A percentile compares a stretch with the other conserved stretches of the same genome.
Evolutionary conservation across 2,888 invertebrate species (phyloP).

Genomic region (Catocala sponsa): DNA sequence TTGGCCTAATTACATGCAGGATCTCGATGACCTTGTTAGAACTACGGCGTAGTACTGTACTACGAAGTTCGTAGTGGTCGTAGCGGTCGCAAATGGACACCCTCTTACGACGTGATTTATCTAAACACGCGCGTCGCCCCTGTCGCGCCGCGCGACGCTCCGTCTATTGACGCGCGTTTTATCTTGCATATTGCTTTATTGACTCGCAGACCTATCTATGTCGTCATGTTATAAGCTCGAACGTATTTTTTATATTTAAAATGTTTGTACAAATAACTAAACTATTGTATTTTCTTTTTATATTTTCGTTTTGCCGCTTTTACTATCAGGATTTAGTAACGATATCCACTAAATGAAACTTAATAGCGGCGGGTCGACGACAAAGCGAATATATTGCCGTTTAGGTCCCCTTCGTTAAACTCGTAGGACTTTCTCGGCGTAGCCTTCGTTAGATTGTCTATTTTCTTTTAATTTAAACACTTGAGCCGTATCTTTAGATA

Average conservation of each 20-base stretch:
- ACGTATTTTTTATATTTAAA: too few species aligned
- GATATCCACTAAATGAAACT: not conserved
- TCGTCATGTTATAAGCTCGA: too few species aligned
- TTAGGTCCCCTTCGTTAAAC: not conserved
- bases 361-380: conserved; percentile 1
- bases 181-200: too few species aligned
- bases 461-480: conserved; percentile 9
- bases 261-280: too few species aligned
- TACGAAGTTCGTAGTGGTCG: not conserved
- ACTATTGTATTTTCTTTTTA: not conserved
- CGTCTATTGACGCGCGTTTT: too few species aligned
- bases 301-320: not conserved
- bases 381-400: not conserved
- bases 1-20: not conserved
- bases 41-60: not conserved
- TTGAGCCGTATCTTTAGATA: not conserved
- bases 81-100: not conserved
- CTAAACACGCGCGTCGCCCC: not conserved
- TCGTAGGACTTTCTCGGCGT: not conserved
- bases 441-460: not conserved
- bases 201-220: too few species aligned
- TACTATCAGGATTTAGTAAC: conserved; percentile 1
- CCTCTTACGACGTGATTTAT: conserved; percentile 4
- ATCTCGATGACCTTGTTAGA: not conserved
- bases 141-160: too few species aligned